A percentile compares a stretch with the other conserved stretches of the same genome.
These are phyloP conservation scores for Dyspetes luteomarginatus DNA, from an alignment of 2,888 invertebrate genomes.

Conservation along the genomic window DNA sequence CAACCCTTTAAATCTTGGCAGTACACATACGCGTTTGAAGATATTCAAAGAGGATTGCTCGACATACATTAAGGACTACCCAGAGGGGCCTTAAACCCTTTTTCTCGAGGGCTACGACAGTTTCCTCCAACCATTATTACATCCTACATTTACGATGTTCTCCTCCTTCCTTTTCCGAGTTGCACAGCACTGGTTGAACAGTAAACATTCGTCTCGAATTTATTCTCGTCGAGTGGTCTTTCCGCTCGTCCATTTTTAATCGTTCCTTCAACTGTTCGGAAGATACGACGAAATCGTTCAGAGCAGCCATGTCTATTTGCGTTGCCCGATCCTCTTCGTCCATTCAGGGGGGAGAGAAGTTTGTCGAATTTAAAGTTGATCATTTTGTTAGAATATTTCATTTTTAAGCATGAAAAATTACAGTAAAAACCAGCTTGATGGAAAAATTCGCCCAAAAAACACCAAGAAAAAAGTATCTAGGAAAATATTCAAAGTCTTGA, in stretches of 20 bases:
- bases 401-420: too few species aligned
- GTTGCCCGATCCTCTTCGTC: slow-evolving; percentile 10
- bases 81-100: slow-evolving; percentile 23
- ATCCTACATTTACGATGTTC: slow-evolving; percentile 7
- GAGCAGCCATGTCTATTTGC: slow-evolving; percentile 15
- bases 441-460: too few species aligned
- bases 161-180: background rate
- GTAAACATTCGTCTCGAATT: slow-evolving; percentile 61
- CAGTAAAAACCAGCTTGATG: too few species aligned
- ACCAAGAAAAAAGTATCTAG: too few species aligned
- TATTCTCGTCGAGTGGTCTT: slow-evolving; percentile 60
- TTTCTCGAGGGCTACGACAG: slow-evolving; percentile 20
- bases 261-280: slow-evolving; percentile 34
- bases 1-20: background rate
- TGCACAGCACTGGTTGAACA: slow-evolving; percentile 10
- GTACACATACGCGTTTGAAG: background rate
- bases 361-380: too few species aligned
- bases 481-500: too few species aligned
- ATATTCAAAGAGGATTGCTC: background rate
- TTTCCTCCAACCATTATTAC: slow-evolving; percentile 37
- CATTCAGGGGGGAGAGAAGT: too few species aligned
- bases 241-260: slow-evolving; percentile 41
- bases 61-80: slow-evolving; percentile 5
- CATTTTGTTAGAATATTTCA: too few species aligned
- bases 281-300: slow-evolving; percentile 34